These are phyloP conservation scores for Xiphophorus couchianus DNA, from an alignment of 2,113 vertebrate genomes.

Conservation along the genomic window DNA sequence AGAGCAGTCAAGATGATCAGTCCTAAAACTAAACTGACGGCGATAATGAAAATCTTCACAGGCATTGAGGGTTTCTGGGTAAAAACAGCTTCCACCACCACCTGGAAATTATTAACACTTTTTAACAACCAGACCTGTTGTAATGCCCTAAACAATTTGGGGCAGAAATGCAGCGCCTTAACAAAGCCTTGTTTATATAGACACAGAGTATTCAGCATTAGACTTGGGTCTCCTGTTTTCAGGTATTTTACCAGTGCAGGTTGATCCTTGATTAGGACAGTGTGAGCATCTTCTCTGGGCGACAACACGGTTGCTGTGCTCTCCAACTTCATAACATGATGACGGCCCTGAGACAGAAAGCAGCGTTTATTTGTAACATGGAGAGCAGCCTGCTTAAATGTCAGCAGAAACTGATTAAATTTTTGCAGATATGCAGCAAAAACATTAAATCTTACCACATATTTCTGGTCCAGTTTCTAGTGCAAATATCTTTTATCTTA, in stretches of 20 bases:
- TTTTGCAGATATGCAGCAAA: not conserved
- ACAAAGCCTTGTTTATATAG: not conserved
- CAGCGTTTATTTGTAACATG: not conserved
- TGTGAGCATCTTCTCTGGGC: slow-evolving; percentile 77
- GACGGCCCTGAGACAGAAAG: slow-evolving; percentile 83
- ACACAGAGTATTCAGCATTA: not conserved
- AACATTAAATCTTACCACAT: too few species aligned
- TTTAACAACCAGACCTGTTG: not conserved
- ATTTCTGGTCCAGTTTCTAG: too few species aligned
- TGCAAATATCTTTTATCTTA: too few species aligned
- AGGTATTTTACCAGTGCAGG: slow-evolving; percentile 79
- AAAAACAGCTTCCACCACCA: slow-evolving; percentile 86
- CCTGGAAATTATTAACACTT: slow-evolving; percentile 68
- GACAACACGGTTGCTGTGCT: slow-evolving; percentile 77
- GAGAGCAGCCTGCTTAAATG: not conserved
- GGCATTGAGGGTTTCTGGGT: slow-evolving; percentile 82
- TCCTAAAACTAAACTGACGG: slow-evolving; percentile 84
- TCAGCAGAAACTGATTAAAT: not conserved
- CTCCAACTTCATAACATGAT: slow-evolving; percentile 80
- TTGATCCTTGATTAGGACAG: slow-evolving; percentile 77
- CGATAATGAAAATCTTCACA: slow-evolving; percentile 83
- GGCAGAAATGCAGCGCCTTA: not conserved
- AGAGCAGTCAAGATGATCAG: slow-evolving; percentile 84
- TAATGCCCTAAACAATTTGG: not conserved
- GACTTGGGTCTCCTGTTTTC: not conserved